phyloP scores from a whole-genome alignment of 1,140 invertebrate species.

The Papilio dardanus region DNA sequence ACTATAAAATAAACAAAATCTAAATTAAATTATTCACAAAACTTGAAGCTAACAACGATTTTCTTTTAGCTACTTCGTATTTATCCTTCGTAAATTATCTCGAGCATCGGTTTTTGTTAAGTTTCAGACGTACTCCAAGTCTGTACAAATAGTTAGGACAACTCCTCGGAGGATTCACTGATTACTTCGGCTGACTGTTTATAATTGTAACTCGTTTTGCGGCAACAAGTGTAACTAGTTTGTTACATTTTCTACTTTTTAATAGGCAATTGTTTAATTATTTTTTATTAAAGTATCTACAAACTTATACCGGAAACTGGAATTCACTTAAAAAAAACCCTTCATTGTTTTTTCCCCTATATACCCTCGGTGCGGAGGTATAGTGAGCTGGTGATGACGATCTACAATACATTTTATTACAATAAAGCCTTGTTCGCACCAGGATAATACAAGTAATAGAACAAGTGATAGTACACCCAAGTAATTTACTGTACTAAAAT shows the following conservation, averaged over 20 bases:
- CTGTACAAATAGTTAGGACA: conserved; percentile 28
- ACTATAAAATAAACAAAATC: neutral
- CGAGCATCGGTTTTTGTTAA: conserved; percentile 24
- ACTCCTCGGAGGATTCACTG: conserved; percentile 29
- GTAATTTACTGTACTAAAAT: too few species aligned
- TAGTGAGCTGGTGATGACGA: too few species aligned
- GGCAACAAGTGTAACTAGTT: conserved; percentile 19
- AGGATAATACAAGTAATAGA: too few species aligned
- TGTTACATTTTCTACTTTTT: conserved; percentile 4
- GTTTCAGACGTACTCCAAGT: conserved; percentile 30
- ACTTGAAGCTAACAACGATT: neutral
- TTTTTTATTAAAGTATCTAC: too few species aligned
- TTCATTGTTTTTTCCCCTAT: too few species aligned
- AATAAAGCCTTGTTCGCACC: too few species aligned
- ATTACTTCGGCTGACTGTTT: conserved; percentile 33
- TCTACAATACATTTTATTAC: too few species aligned
- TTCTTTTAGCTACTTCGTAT: conserved; percentile 25
- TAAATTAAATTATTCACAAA: conserved; percentile 7
- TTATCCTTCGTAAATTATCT: conserved; percentile 23
- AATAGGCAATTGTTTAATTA: too few species aligned
- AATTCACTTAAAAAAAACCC: too few species aligned
- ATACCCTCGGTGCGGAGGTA: too few species aligned
- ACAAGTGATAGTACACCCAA: too few species aligned
- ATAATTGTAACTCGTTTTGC: conserved; percentile 23
- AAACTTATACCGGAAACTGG: too few species aligned